Evolutionary conservation across 2,113 vertebrate genomes (phyloP), one percentile per base, ranked within the genome.

Genomic region (Phalacrocorax brasilianus): DNA sequence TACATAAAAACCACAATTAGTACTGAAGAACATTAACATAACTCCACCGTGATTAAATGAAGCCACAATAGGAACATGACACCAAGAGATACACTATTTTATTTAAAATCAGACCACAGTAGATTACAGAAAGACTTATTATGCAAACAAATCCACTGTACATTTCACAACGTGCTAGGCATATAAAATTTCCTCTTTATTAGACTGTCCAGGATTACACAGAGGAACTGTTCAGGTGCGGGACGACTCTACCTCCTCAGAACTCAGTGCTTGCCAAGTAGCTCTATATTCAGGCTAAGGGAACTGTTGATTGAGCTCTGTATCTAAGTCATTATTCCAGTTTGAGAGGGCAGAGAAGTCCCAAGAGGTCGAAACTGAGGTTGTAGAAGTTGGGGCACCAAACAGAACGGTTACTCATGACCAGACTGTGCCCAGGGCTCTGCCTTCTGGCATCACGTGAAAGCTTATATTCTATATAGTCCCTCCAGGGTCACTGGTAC

Each of bases 71-170:
- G 74, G 40, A 56, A 78, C 68, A 42, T 1, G 2, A 33, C 77
- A 78, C 80, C 85, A 86, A 56, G 79, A 94, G 89, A 97, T 89
- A 95, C 14, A 77, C 91, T 95, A 92, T 94, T 97, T 97, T 97
- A 97, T 97, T 97, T 91, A 76, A 97, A 97, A 95, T 92, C 96
- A 97, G 94, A 97, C 92, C 94, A 97, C 95, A 92, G 91, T 93
- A 96, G 96, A 85, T 97, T 97, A 97, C 97, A 97, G 91, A 96
- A 94, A 96, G 62, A 95, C 92, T 94, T 75, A 38, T 91, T 94
- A 94, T 94, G 92, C 95, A 93, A 97, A 97, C 95, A 95, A 95
- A 94, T 95, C 92, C 95, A 96, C 95, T 97, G 97, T 91, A 93
- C 86, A 47, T 82, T 91, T 95, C 84, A 97, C 92, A 89, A 97